Conservation (phyloP, 2,797 vertebrate genomes). For the Esox lucius region DNA sequence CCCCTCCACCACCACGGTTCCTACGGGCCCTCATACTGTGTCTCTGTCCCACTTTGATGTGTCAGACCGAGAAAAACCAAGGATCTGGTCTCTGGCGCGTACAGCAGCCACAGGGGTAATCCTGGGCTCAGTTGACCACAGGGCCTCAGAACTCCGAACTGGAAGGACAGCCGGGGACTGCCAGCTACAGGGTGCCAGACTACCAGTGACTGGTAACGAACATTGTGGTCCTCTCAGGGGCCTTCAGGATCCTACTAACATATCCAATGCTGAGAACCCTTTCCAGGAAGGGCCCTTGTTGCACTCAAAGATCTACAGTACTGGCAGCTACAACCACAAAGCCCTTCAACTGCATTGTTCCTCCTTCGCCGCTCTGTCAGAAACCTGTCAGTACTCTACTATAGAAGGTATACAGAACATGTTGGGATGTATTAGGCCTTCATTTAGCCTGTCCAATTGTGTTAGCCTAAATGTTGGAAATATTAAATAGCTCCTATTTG, state of each 20-base stretch:
- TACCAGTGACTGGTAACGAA: constrained; percentile 54
- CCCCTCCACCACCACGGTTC: constrained; percentile 21
- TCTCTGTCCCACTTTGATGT: constrained; percentile 76
- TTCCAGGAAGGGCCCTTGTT: constrained; percentile 72
- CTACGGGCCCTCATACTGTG: constrained; percentile 43
- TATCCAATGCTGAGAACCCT: constrained; percentile 65
- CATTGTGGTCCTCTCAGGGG: constrained; percentile 68
- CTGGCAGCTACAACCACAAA: constrained; percentile 78
- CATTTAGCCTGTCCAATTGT: too few species aligned
- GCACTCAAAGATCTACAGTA: constrained; percentile 80
- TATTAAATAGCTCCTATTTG: too few species aligned
- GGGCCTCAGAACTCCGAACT: constrained; percentile 67
- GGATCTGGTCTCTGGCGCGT: constrained; percentile 93
- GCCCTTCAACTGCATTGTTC: constrained; percentile 82
- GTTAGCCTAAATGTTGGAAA: too few species aligned
- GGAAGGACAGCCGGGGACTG: constrained; percentile 67
- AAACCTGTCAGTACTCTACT: constrained; percentile 82
- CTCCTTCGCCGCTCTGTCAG: constrained; percentile 75
- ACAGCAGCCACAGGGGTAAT: constrained; percentile 80
- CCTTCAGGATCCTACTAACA: constrained; percentile 59
- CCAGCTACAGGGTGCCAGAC: constrained; percentile 69
- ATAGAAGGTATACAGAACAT: constrained; percentile 80
- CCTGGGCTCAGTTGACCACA: constrained; percentile 61
- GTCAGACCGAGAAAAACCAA: constrained; percentile 78
- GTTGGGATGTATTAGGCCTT: neutral